Base-by-base conservation (phyloP, 2,113 vertebrate genomes). In the Antennarius striatus region DNA sequence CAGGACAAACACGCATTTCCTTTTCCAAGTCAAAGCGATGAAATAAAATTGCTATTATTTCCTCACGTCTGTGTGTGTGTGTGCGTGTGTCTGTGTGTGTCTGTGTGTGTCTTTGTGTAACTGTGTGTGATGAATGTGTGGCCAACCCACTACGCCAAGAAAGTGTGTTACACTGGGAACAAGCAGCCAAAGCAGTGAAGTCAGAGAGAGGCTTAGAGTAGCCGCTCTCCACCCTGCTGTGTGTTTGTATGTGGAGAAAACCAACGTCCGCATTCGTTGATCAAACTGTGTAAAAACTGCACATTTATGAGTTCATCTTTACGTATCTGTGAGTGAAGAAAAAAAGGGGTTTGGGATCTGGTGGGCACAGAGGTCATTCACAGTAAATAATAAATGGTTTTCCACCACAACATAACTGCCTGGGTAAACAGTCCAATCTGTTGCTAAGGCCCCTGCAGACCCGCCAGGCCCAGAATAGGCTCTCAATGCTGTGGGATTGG, bases 361-460 rank as follows among this genome's bases (percentile, higher is more conserved):
- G 28, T 43, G 22, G 39, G 2, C 22, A 11, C 49, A 43, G 73
- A 60, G 70, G 63, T 79, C 28, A 48, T 65, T 80, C 53, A 78
- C 56, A 64, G 86, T 83, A 58, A 90, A 90, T 87, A 85, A 75
- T 80, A 79, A 80, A 85, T 64, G 46, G 22, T 54, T 56, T 56
- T 83, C 64, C 79, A 56, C 55, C 60, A 66, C 72, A 39, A 80
- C 60, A 55, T 65, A 75, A 72, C 77, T 52, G 73, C 72, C 68
- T 71, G 75, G 75, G 82, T 91, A 90, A 92, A 92, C 80, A 92
- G 73, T 80, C 81, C 87, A 84, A 89, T 83, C 77, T 89, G 91
- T 93, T 91, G 86, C 91, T 90, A 89, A 84, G 86, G 77, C 51
- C 82, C 82, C 86, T n/a, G 71, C 14, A 70, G 90, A 80, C 78